Conservation (phyloP, 2,888 invertebrate genomes). For the Opisthograptis luteolata region DNA sequence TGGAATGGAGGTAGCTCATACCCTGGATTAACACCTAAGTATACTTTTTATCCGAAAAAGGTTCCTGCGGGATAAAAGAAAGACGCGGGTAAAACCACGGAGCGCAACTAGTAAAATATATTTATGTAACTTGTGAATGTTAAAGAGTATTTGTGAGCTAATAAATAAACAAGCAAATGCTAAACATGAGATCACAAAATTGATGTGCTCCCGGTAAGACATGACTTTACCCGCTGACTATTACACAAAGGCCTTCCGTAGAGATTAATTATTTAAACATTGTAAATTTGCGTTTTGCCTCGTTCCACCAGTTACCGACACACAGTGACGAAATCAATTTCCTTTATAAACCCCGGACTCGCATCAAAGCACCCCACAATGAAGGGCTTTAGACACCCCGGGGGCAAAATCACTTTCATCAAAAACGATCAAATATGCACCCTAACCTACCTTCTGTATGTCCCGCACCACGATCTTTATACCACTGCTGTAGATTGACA, state of each 20-base stretch:
- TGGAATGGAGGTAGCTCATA: no score
- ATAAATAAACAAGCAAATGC: no score
- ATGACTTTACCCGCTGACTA: background rate
- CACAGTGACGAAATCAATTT: constrained; percentile 35
- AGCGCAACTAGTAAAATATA: no score
- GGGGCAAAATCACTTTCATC: constrained; percentile 48
- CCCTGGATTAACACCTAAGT: no score
- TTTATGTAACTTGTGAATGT: no score
- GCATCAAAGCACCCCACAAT: constrained; percentile 41
- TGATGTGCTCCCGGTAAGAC: background rate
- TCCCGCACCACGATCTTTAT: constrained; percentile 35
- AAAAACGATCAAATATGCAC: constrained; percentile 78
- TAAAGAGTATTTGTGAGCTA: no score
- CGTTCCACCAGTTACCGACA: constrained; percentile 18
- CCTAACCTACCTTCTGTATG: constrained; percentile 65
- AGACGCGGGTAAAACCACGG: no score
- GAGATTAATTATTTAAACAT: constrained; percentile 20
- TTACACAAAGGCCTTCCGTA: constrained; percentile 16
- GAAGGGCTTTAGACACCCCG: constrained; percentile 39
- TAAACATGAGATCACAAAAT: no score
- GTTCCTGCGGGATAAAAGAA: no score
- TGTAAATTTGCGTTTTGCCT: constrained; percentile 13
- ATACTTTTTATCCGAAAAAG: no score
- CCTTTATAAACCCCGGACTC: constrained; percentile 35
- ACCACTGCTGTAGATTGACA: background rate